Conservation (phyloP, 2,113 vertebrate species). For the Murina feae region DNA sequence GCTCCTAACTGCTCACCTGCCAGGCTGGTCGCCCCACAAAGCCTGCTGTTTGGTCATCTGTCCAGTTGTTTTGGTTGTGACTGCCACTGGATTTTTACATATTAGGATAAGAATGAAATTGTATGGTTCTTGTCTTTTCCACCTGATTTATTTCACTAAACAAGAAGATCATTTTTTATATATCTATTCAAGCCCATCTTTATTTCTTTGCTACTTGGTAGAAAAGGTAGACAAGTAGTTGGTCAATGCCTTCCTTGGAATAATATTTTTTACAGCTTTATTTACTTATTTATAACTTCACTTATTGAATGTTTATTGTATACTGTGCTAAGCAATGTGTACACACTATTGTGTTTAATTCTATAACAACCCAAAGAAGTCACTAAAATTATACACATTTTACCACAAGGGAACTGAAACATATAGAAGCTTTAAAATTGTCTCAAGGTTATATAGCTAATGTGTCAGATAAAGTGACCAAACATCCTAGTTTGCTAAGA, state of each 20-base stretch:
- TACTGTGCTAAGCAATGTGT: not conserved
- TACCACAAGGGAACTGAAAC: constrained; percentile 2
- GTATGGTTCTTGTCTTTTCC: not conserved
- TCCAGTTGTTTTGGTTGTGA: no score
- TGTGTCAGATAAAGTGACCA: not conserved
- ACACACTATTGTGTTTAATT: not conserved
- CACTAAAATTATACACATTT: not conserved
- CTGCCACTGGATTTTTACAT: no score
- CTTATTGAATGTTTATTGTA: not conserved
- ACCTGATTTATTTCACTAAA: not conserved
- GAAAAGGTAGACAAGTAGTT: not conserved
- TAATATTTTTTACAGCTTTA: constrained; percentile 1
- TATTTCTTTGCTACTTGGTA: constrained; percentile 3
- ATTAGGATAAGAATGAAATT: not conserved
- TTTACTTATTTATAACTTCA: not conserved
- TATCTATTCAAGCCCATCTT: not conserved
- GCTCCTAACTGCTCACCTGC: no score
- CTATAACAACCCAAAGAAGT: not conserved
- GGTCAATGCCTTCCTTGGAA: not conserved
- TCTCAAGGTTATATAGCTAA: not conserved
- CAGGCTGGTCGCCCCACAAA: no score
- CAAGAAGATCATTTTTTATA: not conserved
- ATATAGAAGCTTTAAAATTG: not conserved
- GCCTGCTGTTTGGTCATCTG: no score
- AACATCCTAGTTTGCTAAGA: not conserved